phyloP scores from a whole-genome alignment of 2,888 invertebrate genomes.

The Scelioninae gen. 2 region DNA sequence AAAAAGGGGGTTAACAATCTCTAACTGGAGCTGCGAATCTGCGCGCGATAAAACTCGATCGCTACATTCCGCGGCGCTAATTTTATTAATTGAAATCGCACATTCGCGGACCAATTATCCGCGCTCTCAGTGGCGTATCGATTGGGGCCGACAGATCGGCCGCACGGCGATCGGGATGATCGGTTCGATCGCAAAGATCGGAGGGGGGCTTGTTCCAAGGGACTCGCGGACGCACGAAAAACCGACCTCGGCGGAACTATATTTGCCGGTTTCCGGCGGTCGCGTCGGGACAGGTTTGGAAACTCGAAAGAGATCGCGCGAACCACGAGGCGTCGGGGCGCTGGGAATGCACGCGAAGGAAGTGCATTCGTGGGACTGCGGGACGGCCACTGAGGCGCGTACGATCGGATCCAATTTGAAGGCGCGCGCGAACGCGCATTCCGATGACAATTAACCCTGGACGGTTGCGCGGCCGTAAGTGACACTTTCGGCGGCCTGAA shows the following conservation, averaged over 20 bases:
- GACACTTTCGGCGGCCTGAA: too few relatives aligned
- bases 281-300: constrained; percentile 53
- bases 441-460: too few relatives aligned
- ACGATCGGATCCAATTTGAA: too few relatives aligned
- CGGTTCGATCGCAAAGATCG: too few relatives aligned
- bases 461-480: too few relatives aligned
- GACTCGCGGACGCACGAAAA: constrained; percentile 21
- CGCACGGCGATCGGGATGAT: too few relatives aligned
- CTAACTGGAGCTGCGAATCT: constrained; percentile 31
- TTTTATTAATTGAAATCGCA: background rate
- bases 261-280: constrained; percentile 54
- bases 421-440: too few relatives aligned
- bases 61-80: background rate
- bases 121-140: too few relatives aligned
- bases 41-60: constrained; percentile 16
- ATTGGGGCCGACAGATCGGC: too few relatives aligned
- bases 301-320: constrained; percentile 54
- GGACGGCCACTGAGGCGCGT: too few relatives aligned
- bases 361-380: constrained; percentile 56
- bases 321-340: constrained; percentile 54
- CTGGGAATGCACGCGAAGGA: constrained; percentile 44
- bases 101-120: too few relatives aligned
- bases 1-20: constrained; percentile 49
- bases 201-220: too few relatives aligned
- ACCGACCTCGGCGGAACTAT: constrained; percentile 25